These are phyloP conservation scores for Camponotus fellah DNA, from an alignment of 2,888 invertebrate species.

Conservation along the genomic window DNA sequence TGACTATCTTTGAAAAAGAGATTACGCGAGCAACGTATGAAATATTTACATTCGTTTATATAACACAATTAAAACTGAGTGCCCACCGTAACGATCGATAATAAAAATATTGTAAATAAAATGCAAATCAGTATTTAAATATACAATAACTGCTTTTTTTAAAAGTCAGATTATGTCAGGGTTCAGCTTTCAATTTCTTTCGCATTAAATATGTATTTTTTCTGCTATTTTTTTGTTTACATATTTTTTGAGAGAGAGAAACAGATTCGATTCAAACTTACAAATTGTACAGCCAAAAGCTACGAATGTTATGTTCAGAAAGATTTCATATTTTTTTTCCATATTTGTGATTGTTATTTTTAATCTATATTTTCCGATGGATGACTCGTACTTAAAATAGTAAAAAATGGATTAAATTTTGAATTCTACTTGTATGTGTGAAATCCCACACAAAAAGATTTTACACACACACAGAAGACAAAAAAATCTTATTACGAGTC, in stretches of 20 bases:
- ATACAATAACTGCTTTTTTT: not conserved
- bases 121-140: conserved; percentile 8
- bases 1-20: not conserved
- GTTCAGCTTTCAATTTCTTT: not conserved
- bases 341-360: not conserved
- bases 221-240: not conserved
- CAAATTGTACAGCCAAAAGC: not conserved
- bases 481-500: not conserved
- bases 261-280: not conserved
- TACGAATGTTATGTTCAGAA: not conserved
- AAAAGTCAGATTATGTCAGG: not conserved
- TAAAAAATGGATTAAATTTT: not conserved
- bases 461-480: not conserved
- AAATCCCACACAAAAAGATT: not conserved
- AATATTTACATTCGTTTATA: conserved; percentile 19
- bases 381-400: not conserved
- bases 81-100: not conserved
- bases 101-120: conserved; percentile 11
- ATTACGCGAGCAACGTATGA: not conserved
- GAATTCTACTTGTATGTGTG: not conserved
- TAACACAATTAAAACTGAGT: not conserved
- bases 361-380: not conserved
- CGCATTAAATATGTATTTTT: not conserved
- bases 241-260: not conserved
- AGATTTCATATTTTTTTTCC: not conserved